Percentiles rank a stretch among this genome's conserved stretches.
Evolutionary conservation across 53 echinoderm and acorn worm genomes (phyloP).

Genomic region (Holothuria leucospilota): DNA sequence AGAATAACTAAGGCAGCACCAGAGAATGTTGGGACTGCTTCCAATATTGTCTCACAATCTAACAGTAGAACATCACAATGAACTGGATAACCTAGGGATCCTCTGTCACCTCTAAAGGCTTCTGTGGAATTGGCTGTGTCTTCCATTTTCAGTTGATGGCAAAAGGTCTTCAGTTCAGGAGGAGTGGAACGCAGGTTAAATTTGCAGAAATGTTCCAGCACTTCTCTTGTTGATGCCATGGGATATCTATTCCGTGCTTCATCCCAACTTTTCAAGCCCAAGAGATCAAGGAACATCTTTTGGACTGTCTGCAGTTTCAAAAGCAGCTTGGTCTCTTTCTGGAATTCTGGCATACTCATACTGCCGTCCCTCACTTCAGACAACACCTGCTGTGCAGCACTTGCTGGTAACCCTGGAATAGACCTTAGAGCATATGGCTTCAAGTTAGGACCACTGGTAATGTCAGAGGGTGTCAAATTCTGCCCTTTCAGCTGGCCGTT

Average conservation of each 20-base stretch:
- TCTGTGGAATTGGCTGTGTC: neutral
- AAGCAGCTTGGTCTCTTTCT: slow-evolving; percentile 9
- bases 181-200: slow-evolving; percentile 13
- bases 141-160: slow-evolving; percentile 22
- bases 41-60: neutral
- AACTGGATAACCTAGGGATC: neutral
- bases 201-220: slow-evolving; percentile 25
- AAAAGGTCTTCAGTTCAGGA: slow-evolving; percentile 35
- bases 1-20: slow-evolving; percentile 9
- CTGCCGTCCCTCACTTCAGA: neutral
- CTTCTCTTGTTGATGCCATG: neutral
- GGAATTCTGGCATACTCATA: slow-evolving; percentile 5
- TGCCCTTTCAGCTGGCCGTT: slow-evolving; percentile 31
- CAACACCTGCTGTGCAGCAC: slow-evolving; percentile 20
- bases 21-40: slow-evolving; percentile 20
- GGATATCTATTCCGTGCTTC: slow-evolving; percentile 3
- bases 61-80: neutral
- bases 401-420: slow-evolving; percentile 1
- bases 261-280: neutral
- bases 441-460: slow-evolving; percentile 16
- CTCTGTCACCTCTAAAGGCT: neutral
- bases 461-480: slow-evolving; percentile 7
- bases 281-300: slow-evolving; percentile 8
- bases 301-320: neutral
- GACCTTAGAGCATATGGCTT: slow-evolving; percentile 7